These are phyloP conservation scores for Tipula unca DNA, from an alignment of 2,888 invertebrate genomes.

Conservation along the genomic window DNA sequence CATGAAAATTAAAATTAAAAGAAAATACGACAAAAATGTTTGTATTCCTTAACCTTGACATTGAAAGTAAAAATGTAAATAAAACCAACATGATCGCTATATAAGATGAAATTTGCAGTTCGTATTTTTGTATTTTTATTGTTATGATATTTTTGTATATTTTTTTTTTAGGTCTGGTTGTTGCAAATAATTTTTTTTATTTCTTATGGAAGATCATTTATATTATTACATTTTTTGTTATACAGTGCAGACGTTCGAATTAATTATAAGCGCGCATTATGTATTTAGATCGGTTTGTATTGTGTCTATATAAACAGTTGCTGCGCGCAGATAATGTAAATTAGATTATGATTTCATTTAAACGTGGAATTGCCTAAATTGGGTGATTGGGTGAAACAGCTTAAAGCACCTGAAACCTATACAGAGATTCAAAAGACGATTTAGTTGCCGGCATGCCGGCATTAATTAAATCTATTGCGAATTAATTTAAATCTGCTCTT, in stretches of 20 bases:
- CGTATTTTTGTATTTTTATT: background rate
- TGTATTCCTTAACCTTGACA: constrained; percentile 8
- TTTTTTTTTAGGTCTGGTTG: background rate
- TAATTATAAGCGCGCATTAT: no score
- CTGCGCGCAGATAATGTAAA: no score
- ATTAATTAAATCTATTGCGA: no score
- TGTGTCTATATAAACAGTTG: no score
- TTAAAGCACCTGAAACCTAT: no score
- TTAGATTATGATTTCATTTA: no score
- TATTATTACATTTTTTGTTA: constrained; percentile 2
- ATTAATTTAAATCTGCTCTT: no score
- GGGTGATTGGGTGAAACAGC: no score
- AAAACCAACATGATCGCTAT: constrained; percentile 2
- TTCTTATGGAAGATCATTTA: background rate
- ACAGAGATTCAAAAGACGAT: no score
- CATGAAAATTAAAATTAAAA: background rate
- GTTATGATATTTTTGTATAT: constrained; percentile 8
- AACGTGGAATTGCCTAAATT: no score
- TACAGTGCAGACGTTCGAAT: background rate
- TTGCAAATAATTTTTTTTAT: background rate
- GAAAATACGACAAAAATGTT: constrained; percentile 8
- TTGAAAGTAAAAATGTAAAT: constrained; percentile 14
- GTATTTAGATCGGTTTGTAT: no score
- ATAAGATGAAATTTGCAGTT: constrained; percentile 2
- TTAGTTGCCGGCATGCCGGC: no score